Conservation (phyloP, 2,888 invertebrate genomes). For the Iselma pallidipennis region DNA sequence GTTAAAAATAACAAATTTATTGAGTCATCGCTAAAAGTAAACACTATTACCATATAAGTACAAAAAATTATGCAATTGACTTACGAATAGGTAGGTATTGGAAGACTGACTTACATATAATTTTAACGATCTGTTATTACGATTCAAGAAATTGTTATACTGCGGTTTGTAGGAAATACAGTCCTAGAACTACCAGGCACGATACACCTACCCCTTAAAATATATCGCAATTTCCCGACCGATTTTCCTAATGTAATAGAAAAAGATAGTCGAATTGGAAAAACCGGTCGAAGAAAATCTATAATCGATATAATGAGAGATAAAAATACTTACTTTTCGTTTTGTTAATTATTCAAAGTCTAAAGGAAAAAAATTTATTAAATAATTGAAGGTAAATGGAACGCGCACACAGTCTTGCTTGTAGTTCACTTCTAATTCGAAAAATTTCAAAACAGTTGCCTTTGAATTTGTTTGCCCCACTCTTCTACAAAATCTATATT, state of each 20-base stretch:
- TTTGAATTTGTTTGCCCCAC: background rate
- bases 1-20: background rate
- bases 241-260: background rate
- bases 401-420: background rate
- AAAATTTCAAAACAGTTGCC: background rate
- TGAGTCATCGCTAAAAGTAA: slow-evolving; percentile 1
- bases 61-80: too few species aligned
- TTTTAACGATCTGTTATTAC: too few species aligned
- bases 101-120: too few species aligned
- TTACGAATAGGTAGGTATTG: too few species aligned
- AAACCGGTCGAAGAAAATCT: background rate
- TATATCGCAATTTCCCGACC: background rate
- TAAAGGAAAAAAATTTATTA: background rate
- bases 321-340: background rate
- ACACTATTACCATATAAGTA: slow-evolving; percentile 13
- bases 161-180: too few species aligned
- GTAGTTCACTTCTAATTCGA: background rate
- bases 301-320: too few species aligned
- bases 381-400: background rate
- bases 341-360: background rate
- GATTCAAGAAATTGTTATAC: too few species aligned
- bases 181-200: too few species aligned
- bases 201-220: background rate
- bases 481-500: background rate
- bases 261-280: background rate